These are phyloP conservation scores for Actias luna DNA, from an alignment of 2,888 invertebrate genomes.

Conservation along the genomic window DNA sequence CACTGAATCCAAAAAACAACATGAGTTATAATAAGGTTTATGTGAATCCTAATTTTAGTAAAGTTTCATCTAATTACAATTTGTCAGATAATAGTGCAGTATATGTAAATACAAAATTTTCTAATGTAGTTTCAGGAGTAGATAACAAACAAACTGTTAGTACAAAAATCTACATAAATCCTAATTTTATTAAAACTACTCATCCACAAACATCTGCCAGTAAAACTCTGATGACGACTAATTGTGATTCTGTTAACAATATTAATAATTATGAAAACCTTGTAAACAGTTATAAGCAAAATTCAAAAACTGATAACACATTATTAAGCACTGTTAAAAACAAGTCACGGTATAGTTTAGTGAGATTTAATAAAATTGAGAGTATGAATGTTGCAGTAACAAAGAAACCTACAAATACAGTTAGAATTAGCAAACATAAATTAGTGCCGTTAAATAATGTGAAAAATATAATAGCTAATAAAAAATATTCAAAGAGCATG, in stretches of 20 bases:
- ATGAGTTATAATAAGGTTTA: constrained; percentile 54
- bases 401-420: constrained; percentile 40
- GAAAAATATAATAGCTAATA: constrained; percentile 40
- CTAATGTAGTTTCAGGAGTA: constrained; percentile 32
- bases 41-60: constrained; percentile 71
- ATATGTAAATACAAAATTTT: constrained; percentile 62
- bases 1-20: constrained; percentile 27
- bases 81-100: constrained; percentile 34
- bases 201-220: not conserved
- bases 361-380: constrained; percentile 43
- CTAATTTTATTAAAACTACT: constrained; percentile 51
- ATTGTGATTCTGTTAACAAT: not conserved
- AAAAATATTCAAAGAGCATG: not conserved
- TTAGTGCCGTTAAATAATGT: constrained; percentile 53
- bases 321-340: constrained; percentile 24
- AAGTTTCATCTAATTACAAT: constrained; percentile 17
- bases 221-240: not conserved
- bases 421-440: constrained; percentile 69
- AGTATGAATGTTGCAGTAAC: constrained; percentile 19
- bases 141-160: constrained; percentile 29
- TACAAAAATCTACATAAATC: constrained; percentile 74
- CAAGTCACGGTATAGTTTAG: constrained; percentile 55
- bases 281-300: not conserved
- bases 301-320: constrained; percentile 1
- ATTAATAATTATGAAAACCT: not conserved